A percentile compares a stretch with the other conserved stretches of the same genome.
Conservation (phyloP, 2,888 invertebrate genomes). For the Herminia tarsipennalis region DNA sequence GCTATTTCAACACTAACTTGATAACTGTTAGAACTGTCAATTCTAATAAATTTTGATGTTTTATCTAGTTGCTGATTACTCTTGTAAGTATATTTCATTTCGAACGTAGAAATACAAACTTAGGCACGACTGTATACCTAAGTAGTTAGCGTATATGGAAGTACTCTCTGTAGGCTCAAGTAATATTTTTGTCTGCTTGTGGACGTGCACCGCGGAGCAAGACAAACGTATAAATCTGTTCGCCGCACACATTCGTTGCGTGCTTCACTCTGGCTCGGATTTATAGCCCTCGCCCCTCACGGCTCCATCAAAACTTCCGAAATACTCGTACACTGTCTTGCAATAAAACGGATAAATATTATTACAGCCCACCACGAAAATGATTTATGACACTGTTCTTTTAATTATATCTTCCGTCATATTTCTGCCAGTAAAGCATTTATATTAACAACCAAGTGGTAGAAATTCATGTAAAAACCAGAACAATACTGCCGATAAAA, state of each 20-base stretch:
- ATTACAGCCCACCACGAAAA: conserved; percentile 20
- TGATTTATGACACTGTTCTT: conserved; percentile 6
- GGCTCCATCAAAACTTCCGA: conserved; percentile 61
- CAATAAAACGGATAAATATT: conserved; percentile 40
- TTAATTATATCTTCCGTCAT: neutral
- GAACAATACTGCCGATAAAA: conserved; percentile 9
- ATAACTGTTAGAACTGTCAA: no score
- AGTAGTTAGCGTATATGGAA: no score
- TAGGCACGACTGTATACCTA: no score
- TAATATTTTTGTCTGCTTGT: conserved; percentile 61
- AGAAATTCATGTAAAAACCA: neutral
- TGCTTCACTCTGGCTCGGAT: conserved; percentile 62
- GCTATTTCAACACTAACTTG: no score
- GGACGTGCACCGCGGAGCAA: conserved; percentile 56
- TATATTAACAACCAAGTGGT: no score
- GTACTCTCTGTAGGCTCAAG: conserved; percentile 30
- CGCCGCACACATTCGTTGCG: conserved; percentile 68
- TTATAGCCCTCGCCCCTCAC: conserved; percentile 63
- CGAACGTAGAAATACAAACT: no score
- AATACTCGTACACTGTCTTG: conserved; percentile 33
- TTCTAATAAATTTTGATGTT: no score
- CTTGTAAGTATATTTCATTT: no score
- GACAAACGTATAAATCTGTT: conserved; percentile 71
- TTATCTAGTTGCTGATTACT: no score
- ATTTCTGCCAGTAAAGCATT: neutral